These are phyloP conservation scores for Xiphydria camelus DNA, from an alignment of 2,888 invertebrate genomes.

Conservation along the genomic window DNA sequence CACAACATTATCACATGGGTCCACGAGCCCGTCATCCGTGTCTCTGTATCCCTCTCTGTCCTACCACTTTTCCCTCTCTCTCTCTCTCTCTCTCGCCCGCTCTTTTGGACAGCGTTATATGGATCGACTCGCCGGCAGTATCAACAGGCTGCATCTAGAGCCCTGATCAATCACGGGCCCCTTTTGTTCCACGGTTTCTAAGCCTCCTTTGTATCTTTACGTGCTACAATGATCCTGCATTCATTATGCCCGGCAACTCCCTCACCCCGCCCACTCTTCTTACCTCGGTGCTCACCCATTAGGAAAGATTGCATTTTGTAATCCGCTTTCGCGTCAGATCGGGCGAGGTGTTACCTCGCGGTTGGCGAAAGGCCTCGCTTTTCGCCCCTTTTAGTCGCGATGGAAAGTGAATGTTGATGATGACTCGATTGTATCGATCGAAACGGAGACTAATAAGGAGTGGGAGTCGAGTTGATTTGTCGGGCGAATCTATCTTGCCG, in stretches of 20 bases:
- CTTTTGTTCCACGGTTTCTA: slow-evolving; percentile 50
- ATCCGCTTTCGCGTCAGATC: slow-evolving; percentile 31
- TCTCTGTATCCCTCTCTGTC: slow-evolving; percentile 9
- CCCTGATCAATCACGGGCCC: slow-evolving; percentile 50
- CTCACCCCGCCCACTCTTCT: slow-evolving; percentile 13
- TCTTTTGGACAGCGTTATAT: slow-evolving; percentile 27
- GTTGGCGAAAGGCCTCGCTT: neutral
- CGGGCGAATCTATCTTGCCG: too few relatives aligned
- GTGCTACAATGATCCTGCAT: slow-evolving; percentile 44
- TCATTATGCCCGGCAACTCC: slow-evolving; percentile 36
- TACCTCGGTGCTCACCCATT: slow-evolving; percentile 41
- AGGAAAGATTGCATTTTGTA: slow-evolving; percentile 48
- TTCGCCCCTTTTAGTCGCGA: slow-evolving; percentile 7
- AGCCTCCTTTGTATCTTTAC: slow-evolving; percentile 46
- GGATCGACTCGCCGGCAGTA: slow-evolving; percentile 41
- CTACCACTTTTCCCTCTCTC: neutral
- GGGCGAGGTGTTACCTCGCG: slow-evolving; percentile 15
- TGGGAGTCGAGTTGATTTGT: too few relatives aligned
- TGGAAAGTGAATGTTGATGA: slow-evolving; percentile 15
- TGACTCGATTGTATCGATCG: too few relatives aligned
- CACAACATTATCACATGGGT: slow-evolving; percentile 34
- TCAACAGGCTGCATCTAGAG: slow-evolving; percentile 50
- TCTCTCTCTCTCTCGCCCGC: slow-evolving; percentile 15
- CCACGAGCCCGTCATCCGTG: slow-evolving; percentile 23
- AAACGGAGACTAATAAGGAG: too few relatives aligned